phyloP scores from a whole-genome alignment of 2,797 vertebrate genomes.

The Erpetoichthys calabaricus region DNA sequence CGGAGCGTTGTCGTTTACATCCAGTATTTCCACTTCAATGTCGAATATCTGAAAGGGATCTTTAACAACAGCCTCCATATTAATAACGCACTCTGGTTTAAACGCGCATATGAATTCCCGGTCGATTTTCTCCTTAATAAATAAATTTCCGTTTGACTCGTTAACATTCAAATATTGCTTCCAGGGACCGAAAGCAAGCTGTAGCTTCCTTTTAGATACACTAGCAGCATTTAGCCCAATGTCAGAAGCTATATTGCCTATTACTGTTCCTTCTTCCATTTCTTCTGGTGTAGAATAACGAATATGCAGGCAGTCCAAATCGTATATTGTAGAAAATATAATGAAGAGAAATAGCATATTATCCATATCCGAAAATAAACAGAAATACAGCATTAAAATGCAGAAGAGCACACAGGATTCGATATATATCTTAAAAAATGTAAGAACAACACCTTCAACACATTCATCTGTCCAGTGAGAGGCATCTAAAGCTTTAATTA shows the following conservation, averaged over 20 bases:
- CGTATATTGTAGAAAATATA: too few species aligned
- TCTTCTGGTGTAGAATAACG: constrained; percentile 57
- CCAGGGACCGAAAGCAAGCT: constrained; percentile 52
- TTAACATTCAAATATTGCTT: constrained; percentile 53
- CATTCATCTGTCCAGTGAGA: too few species aligned
- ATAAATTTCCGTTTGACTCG: constrained; percentile 39
- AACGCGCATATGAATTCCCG: constrained; percentile 53
- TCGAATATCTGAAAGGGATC: constrained; percentile 11
- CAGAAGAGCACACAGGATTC: too few species aligned
- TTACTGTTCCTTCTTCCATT: constrained; percentile 32
- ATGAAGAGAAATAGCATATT: too few species aligned
- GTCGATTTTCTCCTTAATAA: constrained; percentile 49
- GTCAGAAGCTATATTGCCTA: constrained; percentile 59
- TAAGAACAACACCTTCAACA: too few species aligned
- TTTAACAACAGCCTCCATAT: too few species aligned
- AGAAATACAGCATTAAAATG: too few species aligned
- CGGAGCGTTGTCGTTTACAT: constrained; percentile 49
- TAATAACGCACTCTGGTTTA: constrained; percentile 35
- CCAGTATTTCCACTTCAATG: constrained; percentile 23
- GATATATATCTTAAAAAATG: too few species aligned
- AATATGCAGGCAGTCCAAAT: too few species aligned
- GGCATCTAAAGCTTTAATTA: too few species aligned
- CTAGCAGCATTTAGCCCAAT: constrained; percentile 40
- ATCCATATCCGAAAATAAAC: too few species aligned
- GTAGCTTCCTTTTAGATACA: constrained; percentile 37